These are phyloP conservation scores for Hippopotamyrus pictus DNA, from an alignment of 2,797 vertebrate species.

Conservation along the genomic window DNA sequence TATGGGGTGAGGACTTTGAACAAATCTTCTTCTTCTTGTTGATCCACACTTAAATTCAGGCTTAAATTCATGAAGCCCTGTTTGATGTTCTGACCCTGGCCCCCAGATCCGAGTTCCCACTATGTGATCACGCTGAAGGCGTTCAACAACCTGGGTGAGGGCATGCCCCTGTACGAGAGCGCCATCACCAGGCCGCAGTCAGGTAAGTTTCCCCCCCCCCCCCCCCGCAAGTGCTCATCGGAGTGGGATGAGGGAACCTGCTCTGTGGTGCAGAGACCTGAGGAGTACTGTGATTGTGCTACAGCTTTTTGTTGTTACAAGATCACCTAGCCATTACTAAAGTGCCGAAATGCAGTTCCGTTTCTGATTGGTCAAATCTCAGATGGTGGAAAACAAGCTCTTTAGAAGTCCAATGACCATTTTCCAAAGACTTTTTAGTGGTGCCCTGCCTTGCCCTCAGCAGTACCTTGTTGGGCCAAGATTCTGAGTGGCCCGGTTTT, in stretches of 20 bases:
- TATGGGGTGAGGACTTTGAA: background rate
- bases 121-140: conserved; percentile 96
- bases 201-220: too few relatives aligned
- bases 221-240: background rate
- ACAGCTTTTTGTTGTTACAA: background rate
- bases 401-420: background rate
- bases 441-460: background rate
- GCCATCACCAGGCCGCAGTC: conserved; percentile 87
- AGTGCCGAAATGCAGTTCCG: background rate
- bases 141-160: conserved; percentile 91
- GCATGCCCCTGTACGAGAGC: conserved; percentile 93
- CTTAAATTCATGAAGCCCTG: background rate
- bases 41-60: background rate
- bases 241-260: background rate
- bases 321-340: background rate
- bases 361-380: background rate
- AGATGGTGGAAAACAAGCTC: background rate
- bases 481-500: background rate
- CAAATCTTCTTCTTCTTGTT: background rate
- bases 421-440: background rate
- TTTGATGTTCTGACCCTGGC: conserved; percentile 19
- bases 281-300: background rate
- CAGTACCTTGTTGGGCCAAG: background rate
- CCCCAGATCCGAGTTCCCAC: conserved; percentile 85
- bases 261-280: background rate